These are phyloP conservation scores for Charaxes varanes DNA, from an alignment of 1,140 invertebrate genomes.

Conservation along the genomic window DNA sequence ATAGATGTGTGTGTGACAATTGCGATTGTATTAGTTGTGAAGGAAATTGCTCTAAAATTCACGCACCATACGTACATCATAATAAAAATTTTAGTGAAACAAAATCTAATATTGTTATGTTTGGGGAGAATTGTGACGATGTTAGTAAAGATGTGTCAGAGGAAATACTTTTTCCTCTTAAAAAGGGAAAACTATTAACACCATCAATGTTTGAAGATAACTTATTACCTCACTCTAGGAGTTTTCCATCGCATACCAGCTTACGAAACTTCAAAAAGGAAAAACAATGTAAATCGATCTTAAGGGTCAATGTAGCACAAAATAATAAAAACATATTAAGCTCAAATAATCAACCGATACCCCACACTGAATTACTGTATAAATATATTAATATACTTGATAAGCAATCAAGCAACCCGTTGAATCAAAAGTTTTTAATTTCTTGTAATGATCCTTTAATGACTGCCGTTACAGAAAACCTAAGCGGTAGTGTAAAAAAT, in stretches of 20 bases:
- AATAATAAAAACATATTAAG: neutral
- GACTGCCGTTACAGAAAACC: no score
- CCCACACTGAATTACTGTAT: neutral
- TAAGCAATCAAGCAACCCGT: neutral
- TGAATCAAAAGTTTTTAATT: neutral
- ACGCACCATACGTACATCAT: no score
- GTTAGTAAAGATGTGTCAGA: neutral
- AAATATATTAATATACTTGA: neutral
- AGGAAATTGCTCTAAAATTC: neutral
- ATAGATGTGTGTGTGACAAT: slow-evolving; percentile 17
- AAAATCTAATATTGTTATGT: neutral
- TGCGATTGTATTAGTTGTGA: slow-evolving; percentile 31
- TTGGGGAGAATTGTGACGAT: no score
- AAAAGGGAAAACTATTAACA: slow-evolving; percentile 18
- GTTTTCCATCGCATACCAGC: neutral
- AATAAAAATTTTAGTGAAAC: neutral
- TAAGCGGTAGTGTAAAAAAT: neutral
- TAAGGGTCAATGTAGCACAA: neutral
- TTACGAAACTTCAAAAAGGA: neutral
- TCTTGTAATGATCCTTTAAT: neutral
- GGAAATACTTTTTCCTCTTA: slow-evolving; percentile 7
- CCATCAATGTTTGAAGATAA: slow-evolving; percentile 15
- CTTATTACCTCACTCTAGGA: neutral
- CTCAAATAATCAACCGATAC: neutral
- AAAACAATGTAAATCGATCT: neutral